Evolutionary conservation across 2,888 invertebrate genomes (phyloP), one percentile per base, ranked within the genome.

Genomic region (Trichogramma dendrolimi): DNA sequence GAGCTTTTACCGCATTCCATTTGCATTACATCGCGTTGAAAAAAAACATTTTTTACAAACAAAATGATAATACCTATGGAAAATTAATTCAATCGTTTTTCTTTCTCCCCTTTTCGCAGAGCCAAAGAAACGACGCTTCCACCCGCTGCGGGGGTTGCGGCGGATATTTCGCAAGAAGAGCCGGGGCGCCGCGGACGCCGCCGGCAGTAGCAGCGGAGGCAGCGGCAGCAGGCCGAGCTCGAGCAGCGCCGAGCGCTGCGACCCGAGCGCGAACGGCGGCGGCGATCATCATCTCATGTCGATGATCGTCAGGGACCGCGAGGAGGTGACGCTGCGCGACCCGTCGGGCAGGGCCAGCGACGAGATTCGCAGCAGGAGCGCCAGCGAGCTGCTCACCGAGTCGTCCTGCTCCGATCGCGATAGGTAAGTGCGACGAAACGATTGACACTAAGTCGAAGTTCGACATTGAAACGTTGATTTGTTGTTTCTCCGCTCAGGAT

Each of bases 141-240:
- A 82, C 69, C 82, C 81, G 8, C 78, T 89, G 64, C 85, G 88
- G 71, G 87, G 86, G 43, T 83, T 86, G 69, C 86, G 86, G 71
- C 86, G 86, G 72, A 88, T 88, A 80, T 90, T 90, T 79, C 85
- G 88, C 79, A 85, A 84, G 72, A 84, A 81, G 76, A 81, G 78
- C 70, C 80, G 80, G 47, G 80, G 79, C 11, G 76, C 79, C 40
- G 81, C 81, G 43, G 82, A 82, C 62, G 63, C 72, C 85, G 86
- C 72, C 86, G 86, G 73, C 87, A 87, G 80, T 89, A 90, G 79
- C 85, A 87, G 79, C 84, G 84, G 72, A 83, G 80, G 75, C 81
- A 77, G 69, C 80, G 79, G 55, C 79, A 2, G 40, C 55, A 39
- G 42, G 41, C 43, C 10, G 43, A 55, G 57, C 79, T 82, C 66